A percentile compares a stretch with the other conserved stretches of the same genome.
Conservation (phyloP, 2,888 invertebrate genomes). For the Busseola fusca region DNA sequence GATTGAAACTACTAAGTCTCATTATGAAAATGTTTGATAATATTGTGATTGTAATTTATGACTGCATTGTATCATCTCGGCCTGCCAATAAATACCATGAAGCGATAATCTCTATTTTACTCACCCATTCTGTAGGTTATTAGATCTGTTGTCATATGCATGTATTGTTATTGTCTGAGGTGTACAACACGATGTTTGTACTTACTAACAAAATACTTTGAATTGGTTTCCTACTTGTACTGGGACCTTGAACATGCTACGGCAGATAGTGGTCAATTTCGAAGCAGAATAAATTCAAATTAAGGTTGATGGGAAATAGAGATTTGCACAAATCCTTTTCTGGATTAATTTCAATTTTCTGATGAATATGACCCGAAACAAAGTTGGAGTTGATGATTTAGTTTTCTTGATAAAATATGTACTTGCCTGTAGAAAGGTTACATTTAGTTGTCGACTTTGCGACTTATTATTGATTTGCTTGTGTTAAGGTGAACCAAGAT, state of each 20-base stretch:
- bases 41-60: slow-evolving; percentile 11
- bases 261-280: slow-evolving; percentile 16
- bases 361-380: not conserved
- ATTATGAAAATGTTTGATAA: slow-evolving; percentile 8
- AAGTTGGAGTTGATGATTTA: not conserved
- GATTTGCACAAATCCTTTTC: not conserved
- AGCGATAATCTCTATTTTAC: slow-evolving; percentile 54
- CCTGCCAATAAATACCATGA: slow-evolving; percentile 64
- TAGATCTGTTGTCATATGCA: not conserved
- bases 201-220: slow-evolving; percentile 1
- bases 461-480: slow-evolving; percentile 1
- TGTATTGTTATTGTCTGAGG: not conserved
- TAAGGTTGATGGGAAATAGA: not conserved
- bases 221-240: slow-evolving; percentile 26
- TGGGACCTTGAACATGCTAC: slow-evolving; percentile 30
- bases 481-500: slow-evolving; percentile 86
- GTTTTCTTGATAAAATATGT: not conserved
- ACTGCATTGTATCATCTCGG: slow-evolving; percentile 14
- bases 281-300: slow-evolving; percentile 1
- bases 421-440: not conserved
- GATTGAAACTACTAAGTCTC: slow-evolving; percentile 2
- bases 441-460: not conserved
- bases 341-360: not conserved
- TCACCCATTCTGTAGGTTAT: slow-evolving; percentile 25
- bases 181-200: slow-evolving; percentile 1